Evolutionary conservation across 2,888 invertebrate genomes (phyloP).

Genomic region (Phyllotreta cruciferae): DNA sequence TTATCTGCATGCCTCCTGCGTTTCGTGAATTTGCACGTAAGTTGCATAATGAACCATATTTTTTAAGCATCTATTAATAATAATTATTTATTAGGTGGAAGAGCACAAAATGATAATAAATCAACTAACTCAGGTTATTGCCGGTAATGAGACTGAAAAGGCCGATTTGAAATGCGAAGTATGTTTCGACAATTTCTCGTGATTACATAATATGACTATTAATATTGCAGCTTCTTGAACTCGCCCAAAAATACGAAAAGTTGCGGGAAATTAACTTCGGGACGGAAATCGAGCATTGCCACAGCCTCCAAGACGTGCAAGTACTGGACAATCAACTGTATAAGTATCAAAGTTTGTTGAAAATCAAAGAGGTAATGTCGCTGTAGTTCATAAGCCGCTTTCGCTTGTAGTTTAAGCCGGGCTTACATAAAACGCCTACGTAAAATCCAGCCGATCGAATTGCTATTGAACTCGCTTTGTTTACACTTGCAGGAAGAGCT

Average conservation of each 20-base stretch:
- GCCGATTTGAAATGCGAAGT: slow-evolving; percentile 38
- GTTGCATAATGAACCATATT: slow-evolving; percentile 3
- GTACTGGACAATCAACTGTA: slow-evolving; percentile 52
- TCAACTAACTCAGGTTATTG: slow-evolving; percentile 27
- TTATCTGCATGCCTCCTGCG: neutral
- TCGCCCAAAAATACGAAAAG: slow-evolving; percentile 35
- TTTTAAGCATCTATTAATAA: neutral
- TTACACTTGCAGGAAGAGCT: slow-evolving; percentile 37
- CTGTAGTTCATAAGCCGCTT: slow-evolving; percentile 3
- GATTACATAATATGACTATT: neutral
- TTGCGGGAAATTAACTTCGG: slow-evolving; percentile 55
- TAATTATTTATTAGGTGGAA: slow-evolving; percentile 15
- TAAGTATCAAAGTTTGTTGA: slow-evolving; percentile 54
- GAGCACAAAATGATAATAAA: slow-evolving; percentile 21
- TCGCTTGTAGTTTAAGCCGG: slow-evolving; percentile 19
- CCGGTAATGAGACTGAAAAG: slow-evolving; percentile 40
- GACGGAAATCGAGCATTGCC: slow-evolving; percentile 56
- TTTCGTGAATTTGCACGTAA: slow-evolving; percentile 19
- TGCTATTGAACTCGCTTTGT: neutral
- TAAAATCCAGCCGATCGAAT: no score
- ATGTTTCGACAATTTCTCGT: slow-evolving; percentile 2
- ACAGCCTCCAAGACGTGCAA: slow-evolving; percentile 54
- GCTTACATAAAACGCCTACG: no score
- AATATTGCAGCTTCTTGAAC: slow-evolving; percentile 29
- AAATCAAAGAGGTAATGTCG: slow-evolving; percentile 49